Conservation (phyloP, 1,140 invertebrate genomes). For the Eupristina koningsbergeri region DNA sequence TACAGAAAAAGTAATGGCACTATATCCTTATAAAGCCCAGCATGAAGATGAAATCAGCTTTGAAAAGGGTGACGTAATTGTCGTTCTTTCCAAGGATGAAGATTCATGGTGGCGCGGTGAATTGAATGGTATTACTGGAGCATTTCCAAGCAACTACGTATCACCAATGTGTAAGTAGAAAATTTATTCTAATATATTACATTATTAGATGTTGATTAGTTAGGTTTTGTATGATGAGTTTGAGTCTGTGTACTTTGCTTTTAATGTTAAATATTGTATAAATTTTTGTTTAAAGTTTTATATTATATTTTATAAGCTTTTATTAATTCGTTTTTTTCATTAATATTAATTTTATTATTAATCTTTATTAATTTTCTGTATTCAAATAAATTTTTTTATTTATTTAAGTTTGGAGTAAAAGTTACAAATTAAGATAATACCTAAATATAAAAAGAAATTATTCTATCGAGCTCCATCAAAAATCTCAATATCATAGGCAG, state of each 20-base stretch:
- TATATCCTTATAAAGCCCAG: constrained; percentile 93
- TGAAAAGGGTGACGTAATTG: constrained; percentile 94
- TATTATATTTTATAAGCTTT: constrained; percentile 7
- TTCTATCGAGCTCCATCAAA: not conserved
- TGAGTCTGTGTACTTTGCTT: constrained; percentile 46
- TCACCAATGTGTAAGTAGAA: constrained; percentile 78
- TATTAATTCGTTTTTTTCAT: not conserved
- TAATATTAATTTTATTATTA: not conserved
- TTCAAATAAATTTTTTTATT: too few relatives aligned
- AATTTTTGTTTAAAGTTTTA: constrained; percentile 19
- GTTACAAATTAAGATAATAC: constrained; percentile 14
- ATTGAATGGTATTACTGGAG: constrained; percentile 86
- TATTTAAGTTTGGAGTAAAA: not conserved
- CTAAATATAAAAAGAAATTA: constrained; percentile 4
- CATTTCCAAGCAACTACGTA: constrained; percentile 96
- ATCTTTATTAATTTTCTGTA: not conserved
- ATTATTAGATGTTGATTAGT: constrained; percentile 43
- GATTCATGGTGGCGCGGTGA: constrained; percentile 97
- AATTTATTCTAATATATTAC: constrained; percentile 18
- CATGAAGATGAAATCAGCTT: constrained; percentile 96
- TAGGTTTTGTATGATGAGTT: constrained; percentile 46
- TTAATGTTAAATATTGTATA: constrained; percentile 38
- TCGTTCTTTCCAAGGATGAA: constrained; percentile 91
- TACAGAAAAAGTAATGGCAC: constrained; percentile 89
- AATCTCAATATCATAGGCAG: not conserved